Evolutionary conservation across 1,140 invertebrate genomes (phyloP).

Genomic region (Drosophila kikkawai): DNA sequence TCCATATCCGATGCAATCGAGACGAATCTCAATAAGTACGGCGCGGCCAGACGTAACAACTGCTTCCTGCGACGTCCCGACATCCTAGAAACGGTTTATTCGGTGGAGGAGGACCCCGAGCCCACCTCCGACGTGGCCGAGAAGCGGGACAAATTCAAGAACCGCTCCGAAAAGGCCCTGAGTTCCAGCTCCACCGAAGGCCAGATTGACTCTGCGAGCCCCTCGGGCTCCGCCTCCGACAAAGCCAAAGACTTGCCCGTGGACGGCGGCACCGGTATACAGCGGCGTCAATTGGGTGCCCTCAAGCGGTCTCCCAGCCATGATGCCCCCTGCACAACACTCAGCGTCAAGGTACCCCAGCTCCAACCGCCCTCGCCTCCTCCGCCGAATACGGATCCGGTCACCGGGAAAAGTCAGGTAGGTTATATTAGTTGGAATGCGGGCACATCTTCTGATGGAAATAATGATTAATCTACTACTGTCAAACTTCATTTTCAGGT

Average conservation of each 20-base stretch:
- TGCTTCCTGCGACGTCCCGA: slow-evolving; percentile 91
- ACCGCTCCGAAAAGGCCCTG: slow-evolving; percentile 79
- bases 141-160: slow-evolving; percentile 86
- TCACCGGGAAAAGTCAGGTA: slow-evolving; percentile 62
- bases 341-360: slow-evolving; percentile 70
- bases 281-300: slow-evolving; percentile 61
- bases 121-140: slow-evolving; percentile 84
- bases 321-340: slow-evolving; percentile 66
- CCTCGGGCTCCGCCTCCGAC: slow-evolving; percentile 40
- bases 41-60: slow-evolving; percentile 88
- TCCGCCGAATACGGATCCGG: slow-evolving; percentile 28
- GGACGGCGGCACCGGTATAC: slow-evolving; percentile 27
- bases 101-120: slow-evolving; percentile 92
- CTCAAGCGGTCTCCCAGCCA: slow-evolving; percentile 70
- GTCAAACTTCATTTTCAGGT: slow-evolving; percentile 86
- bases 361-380: slow-evolving; percentile 47
- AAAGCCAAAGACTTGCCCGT: slow-evolving; percentile 67
- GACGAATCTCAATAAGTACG: slow-evolving; percentile 90
- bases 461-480: background rate
- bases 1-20: slow-evolving; percentile 93
- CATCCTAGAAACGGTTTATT: slow-evolving; percentile 94
- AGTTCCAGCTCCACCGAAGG: slow-evolving; percentile 81
- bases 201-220: slow-evolving; percentile 62
- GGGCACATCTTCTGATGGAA: background rate
- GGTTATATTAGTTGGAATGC: background rate